Evolutionary conservation across 2,888 invertebrate species (phyloP).

Genomic region (Eumacrocentrus americanus): DNA sequence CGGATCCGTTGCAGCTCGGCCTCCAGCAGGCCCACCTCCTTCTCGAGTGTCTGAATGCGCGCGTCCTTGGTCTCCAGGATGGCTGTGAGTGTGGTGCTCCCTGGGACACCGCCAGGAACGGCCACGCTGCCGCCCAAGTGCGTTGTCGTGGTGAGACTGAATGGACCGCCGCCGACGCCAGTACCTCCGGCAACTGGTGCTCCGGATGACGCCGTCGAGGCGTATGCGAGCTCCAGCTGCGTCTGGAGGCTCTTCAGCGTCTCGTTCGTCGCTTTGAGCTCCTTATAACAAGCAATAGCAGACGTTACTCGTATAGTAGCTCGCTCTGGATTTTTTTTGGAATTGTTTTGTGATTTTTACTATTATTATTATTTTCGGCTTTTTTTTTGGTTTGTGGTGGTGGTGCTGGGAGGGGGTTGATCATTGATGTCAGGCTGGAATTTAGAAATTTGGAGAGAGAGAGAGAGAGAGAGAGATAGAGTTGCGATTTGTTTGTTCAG

Average conservation of each 20-base stretch:
- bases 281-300: constrained; percentile 66
- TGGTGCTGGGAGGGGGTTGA: constrained; percentile 34
- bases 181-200: constrained; percentile 52
- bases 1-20: constrained; percentile 72
- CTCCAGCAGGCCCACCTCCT: constrained; percentile 81
- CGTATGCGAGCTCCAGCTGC: constrained; percentile 77
- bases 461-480: no score
- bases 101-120: constrained; percentile 62
- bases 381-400: constrained; percentile 32
- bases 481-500: no score
- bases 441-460: no score
- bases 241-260: constrained; percentile 81
- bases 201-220: constrained; percentile 65
- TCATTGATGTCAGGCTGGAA: constrained; percentile 38
- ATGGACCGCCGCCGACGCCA: constrained; percentile 33
- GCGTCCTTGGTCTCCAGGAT: constrained; percentile 87
- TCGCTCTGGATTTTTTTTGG: constrained; percentile 28
- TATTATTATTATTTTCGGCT: constrained; percentile 29
- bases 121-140: constrained; percentile 58
- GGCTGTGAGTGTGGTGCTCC: constrained; percentile 76
- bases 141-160: constrained; percentile 41
- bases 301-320: constrained; percentile 44
- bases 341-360: constrained; percentile 22
- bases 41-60: constrained; percentile 85
- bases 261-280: constrained; percentile 84